These are phyloP conservation scores for Scomber colias DNA, from an alignment of 2,113 vertebrate genomes.

Conservation along the genomic window DNA sequence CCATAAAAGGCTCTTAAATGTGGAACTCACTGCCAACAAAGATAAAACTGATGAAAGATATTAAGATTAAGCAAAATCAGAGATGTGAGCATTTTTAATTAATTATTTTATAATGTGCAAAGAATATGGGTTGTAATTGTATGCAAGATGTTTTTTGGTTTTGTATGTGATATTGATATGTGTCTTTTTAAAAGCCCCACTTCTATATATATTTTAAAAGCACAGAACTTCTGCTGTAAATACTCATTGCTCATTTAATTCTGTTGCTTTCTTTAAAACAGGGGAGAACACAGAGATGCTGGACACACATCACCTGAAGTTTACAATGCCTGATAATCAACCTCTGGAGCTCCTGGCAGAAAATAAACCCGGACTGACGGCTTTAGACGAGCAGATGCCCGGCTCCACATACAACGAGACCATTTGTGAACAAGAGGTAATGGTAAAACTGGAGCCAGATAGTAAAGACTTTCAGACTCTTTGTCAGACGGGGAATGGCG, in stretches of 20 bases:
- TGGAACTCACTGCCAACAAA: no score
- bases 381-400: slow-evolving; percentile 29
- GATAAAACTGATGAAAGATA: no score
- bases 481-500: neutral
- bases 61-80: no score
- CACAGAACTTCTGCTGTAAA: neutral
- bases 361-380: neutral
- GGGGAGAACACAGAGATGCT: slow-evolving; percentile 58
- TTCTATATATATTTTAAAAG: neutral
- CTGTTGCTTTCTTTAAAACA: slow-evolving; percentile 4
- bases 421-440: neutral
- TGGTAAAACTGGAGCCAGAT: slow-evolving; percentile 60
- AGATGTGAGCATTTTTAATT: no score
- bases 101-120: no score
- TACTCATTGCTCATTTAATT: neutral
- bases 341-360: slow-evolving; percentile 31
- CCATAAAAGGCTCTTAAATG: no score
- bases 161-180: no score
- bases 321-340: slow-evolving; percentile 28
- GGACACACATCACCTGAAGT: slow-evolving; percentile 56
- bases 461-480: slow-evolving; percentile 21
- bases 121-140: no score
- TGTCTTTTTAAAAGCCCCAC: no score
- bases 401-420: neutral
- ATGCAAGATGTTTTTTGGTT: no score